Evolutionary conservation across 2,888 invertebrate genomes (phyloP), one percentile per base, ranked within the genome.

Genomic region (Platycheirus rosarum): DNA sequence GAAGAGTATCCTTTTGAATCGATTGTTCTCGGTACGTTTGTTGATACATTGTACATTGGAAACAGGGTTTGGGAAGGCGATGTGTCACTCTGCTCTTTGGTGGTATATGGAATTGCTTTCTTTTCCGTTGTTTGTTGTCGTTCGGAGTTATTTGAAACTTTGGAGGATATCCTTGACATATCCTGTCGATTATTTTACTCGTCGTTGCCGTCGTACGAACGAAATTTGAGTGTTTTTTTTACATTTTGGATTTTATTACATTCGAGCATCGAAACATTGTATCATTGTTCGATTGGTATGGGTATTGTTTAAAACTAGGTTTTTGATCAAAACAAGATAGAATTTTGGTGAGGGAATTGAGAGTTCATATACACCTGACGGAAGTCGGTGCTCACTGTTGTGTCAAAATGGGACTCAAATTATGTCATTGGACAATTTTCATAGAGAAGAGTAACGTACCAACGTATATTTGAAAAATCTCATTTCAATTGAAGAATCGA

Each of bases 161-260:
- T 86, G 86, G 86, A 89, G 89, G 89, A 89, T 89, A 89, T 89
- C 89, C 89, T 89, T 89, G 88, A 89, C 89, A 89, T 87, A 88
- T 89, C 89, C 89, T 89, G 89, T 86, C 87, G 86, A 86, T 86
- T 82, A 78, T 84, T 42, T 62, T 79, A 29, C 53, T 49, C 49
- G 11, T 26, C n/a, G 18, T 53, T 37, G 13, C 35, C 18, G 35
- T 32, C 29, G 53, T 16, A 18, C n/a, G 40, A 49, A 49, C 40
- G 85, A 78, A 76, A 85, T 63, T 71, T 70, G 71, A 79, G 71
- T 78, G 65, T 46, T 69, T 66, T 40, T 60, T 26, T 18, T 26
- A 29, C 8, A n/a, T 7, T 32, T 32, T 32, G 29, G 29, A 32
- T 40, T 40, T 11, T 16, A 37, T 70, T 71, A 18, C 55, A 53